phyloP scores from a whole-genome alignment of 1,140 invertebrate species.

The Linepithema humile region DNA sequence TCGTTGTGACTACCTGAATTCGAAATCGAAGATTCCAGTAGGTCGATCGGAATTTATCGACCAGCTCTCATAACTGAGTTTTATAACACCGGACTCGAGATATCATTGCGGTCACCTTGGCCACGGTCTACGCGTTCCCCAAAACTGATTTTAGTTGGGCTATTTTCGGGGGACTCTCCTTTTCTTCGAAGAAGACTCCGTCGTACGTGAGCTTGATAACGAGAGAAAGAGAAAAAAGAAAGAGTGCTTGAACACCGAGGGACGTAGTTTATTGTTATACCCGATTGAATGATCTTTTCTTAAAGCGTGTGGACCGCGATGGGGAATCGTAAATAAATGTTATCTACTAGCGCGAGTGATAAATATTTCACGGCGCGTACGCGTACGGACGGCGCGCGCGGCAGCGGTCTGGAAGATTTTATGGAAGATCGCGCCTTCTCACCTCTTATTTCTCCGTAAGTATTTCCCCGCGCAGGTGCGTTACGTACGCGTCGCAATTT shows the following conservation, averaged over 20 bases:
- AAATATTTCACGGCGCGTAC: conserved; percentile 44
- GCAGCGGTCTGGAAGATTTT: conserved; percentile 59
- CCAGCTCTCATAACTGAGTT: conserved; percentile 41
- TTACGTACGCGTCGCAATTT: conserved; percentile 26
- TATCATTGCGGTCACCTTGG: not conserved
- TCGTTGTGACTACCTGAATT: too few relatives aligned
- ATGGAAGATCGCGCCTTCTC: conserved; percentile 25
- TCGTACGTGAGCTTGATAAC: not conserved
- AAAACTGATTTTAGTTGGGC: not conserved
- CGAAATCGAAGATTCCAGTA: conserved; percentile 54
- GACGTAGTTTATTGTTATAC: not conserved
- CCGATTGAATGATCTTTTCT: conserved; percentile 3
- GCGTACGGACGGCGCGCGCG: not conserved
- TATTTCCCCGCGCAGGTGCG: conserved; percentile 42
- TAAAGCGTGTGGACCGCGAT: not conserved
- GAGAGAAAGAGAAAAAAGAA: too few relatives aligned
- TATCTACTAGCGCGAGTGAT: conserved; percentile 29
- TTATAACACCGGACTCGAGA: conserved; percentile 40
- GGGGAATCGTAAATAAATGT: conserved; percentile 43
- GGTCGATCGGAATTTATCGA: conserved; percentile 66
- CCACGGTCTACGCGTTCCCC: not conserved
- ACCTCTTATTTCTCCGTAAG: conserved; percentile 52
- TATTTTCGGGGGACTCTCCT: not conserved
- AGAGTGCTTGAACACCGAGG: not conserved
- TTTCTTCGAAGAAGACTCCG: not conserved